Conservation (phyloP, 2,113 vertebrate genomes). For the Colius striatus region DNA sequence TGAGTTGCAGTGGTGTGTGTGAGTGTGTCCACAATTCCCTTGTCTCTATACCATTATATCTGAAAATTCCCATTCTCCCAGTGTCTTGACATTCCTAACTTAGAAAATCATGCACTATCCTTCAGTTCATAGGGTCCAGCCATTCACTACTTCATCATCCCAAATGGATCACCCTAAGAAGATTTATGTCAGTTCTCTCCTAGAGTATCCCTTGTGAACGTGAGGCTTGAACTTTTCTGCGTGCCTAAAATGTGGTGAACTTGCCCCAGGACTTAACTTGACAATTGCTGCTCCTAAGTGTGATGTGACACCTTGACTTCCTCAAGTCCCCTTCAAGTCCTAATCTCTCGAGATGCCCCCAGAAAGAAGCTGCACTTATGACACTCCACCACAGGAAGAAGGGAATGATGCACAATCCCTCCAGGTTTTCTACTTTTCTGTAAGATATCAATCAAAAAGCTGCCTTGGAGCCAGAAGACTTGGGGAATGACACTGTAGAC, state of each 20-base stretch:
- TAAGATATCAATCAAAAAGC: background rate
- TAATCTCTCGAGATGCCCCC: background rate
- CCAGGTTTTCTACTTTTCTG: background rate
- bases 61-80: background rate
- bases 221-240: background rate
- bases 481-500: background rate
- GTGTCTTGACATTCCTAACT: background rate
- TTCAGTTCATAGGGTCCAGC: background rate
- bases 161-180: background rate
- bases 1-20: no score
- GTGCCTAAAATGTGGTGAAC: background rate
- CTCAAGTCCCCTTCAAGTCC: background rate
- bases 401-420: background rate
- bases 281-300: background rate
- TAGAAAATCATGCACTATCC: background rate
- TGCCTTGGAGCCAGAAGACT: background rate
- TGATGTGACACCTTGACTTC: background rate
- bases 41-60: background rate
- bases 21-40: background rate
- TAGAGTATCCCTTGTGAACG: background rate
- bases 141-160: background rate
- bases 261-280: background rate
- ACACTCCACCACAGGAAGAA: background rate
- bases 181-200: background rate
- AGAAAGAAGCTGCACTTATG: background rate